A percentile compares a stretch with the other conserved stretches of the same genome.
Evolutionary conservation across 2,797 vertebrate genomes (phyloP).

Genomic region (Oreonectes daqikongensis): DNA sequence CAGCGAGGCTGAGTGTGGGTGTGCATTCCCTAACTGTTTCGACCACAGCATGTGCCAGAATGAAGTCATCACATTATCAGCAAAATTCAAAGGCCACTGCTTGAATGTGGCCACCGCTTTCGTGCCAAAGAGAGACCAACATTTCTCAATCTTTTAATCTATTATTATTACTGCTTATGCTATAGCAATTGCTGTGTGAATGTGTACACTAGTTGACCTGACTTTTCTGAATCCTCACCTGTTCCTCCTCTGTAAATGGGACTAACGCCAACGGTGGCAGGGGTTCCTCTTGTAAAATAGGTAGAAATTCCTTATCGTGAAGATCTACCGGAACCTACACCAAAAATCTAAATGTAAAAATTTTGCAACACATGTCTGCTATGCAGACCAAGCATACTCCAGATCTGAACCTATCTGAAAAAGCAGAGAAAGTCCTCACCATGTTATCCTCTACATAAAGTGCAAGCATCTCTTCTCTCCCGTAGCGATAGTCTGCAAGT

Average conservation of each 20-base stretch:
- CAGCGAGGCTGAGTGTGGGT: background rate
- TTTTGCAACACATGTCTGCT: background rate
- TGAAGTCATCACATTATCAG: background rate
- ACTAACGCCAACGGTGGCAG: conserved; percentile 95
- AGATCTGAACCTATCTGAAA: background rate
- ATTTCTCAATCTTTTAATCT: background rate
- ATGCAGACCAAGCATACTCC: too few relatives aligned
- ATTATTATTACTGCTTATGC: background rate
- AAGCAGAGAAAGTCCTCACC: conserved; percentile 69
- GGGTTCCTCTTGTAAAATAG: conserved; percentile 98
- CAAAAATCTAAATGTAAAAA: conserved; percentile 1
- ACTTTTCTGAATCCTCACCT: conserved; percentile 75
- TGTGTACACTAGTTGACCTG: background rate
- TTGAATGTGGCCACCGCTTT: conserved; percentile 2
- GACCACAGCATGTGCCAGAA: background rate
- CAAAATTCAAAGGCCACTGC: background rate
- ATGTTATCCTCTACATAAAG: conserved; percentile 99
- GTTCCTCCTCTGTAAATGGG: conserved; percentile 99
- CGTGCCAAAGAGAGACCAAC: background rate
- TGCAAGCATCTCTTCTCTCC: conserved; percentile 99
- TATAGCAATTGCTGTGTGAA: background rate
- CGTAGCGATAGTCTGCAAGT: conserved; percentile 98
- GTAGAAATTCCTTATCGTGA: conserved; percentile 96
- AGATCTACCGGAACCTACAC: conserved; percentile 93
- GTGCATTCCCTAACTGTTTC: background rate